Evolutionary conservation across 2,888 invertebrate species (phyloP), one percentile per base, ranked within the genome.

Genomic region (Stenodema calcarata): DNA sequence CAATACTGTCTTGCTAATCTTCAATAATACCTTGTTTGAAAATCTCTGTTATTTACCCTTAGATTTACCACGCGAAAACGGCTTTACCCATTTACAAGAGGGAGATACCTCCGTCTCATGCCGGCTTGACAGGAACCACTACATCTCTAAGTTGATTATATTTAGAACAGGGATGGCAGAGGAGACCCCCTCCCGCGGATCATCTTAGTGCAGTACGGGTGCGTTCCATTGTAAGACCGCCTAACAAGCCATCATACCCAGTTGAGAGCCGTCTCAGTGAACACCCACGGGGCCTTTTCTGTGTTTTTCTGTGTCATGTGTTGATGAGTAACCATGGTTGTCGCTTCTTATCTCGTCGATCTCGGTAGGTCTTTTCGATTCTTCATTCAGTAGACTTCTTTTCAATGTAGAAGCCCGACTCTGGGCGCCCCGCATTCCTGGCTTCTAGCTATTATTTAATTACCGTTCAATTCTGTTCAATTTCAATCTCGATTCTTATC

Each of bases 221-320:
- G 62, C 78, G 14, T 14, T 18, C 44, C 78, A 78, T 78, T 44
- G 78, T 44, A 44, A 44, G 42, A 78, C 44, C 44, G 18, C n/a
- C 76, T 16, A 44, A 35, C 41, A 27, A 42, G 78, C 78, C 78
- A 44, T 27, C 78, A 44, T 23, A 23, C 78, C 3, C 78, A 78
- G 78, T 78, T 78, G 62, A 62, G 62, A 62, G 62, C 23, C 62
- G 62, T 62, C 62, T 62, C 62, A 62, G 54, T 54, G 54, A 54
- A 18, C 54, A 54, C 54, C 23, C 54, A 54, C 23, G 18, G 62
- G 6, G 23, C 23, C 62, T 23, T 62, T 18, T n/a, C 50, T 23
- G 78, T 44, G 78, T 78, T 7, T 44, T 78, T 75, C 30, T 41
- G 82, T 82, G 82, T 82, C 82, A 82, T 82, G 82, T 82, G 82